These are phyloP conservation scores for Macrophya annulata DNA, from an alignment of 2,888 invertebrate species.

Conservation along the genomic window DNA sequence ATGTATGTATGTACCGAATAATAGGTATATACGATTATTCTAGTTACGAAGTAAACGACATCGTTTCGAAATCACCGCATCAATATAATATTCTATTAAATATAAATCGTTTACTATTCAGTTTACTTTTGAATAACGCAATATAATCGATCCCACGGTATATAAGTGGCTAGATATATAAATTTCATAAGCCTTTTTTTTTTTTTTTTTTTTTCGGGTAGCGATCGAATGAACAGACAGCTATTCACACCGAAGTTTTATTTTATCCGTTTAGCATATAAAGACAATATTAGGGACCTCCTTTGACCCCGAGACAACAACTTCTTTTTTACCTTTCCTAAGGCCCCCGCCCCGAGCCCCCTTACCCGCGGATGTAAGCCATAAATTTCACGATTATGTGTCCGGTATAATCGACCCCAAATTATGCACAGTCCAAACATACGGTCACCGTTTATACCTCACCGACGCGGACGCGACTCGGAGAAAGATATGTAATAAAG, in stretches of 20 bases:
- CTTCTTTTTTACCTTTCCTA: not conserved
- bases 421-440: constrained; percentile 61
- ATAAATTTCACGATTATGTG: constrained; percentile 70
- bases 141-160: not conserved
- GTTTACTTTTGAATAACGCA: not conserved
- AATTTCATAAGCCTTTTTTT: not conserved
- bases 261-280: constrained; percentile 45
- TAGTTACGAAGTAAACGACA: not conserved
- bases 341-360: not conserved
- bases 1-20: not conserved
- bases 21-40: not conserved
- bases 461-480: not conserved
- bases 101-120: not conserved
- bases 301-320: constrained; percentile 30
- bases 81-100: not conserved
- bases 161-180: not conserved
- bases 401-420: constrained; percentile 64
- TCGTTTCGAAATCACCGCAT: not conserved
- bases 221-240: no score
- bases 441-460: constrained; percentile 39
- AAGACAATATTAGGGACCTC: constrained; percentile 49
- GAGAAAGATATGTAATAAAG: not conserved
- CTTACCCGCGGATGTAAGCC: constrained; percentile 61
- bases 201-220: no score
- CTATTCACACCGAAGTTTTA: constrained; percentile 23